phyloP scores from a whole-genome alignment of 2,888 invertebrate species.

The Deilephila porcellus region DNA sequence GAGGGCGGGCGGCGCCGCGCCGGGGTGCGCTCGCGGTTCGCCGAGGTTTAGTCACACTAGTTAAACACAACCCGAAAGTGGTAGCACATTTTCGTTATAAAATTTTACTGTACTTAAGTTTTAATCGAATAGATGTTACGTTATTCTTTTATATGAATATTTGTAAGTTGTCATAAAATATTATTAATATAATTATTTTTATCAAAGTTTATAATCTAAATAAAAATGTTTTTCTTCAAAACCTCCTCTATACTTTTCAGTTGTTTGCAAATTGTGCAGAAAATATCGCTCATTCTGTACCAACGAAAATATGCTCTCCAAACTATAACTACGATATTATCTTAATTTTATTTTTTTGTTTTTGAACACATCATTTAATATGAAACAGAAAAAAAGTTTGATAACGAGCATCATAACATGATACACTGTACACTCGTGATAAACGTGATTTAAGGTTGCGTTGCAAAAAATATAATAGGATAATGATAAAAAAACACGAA shows the following conservation, averaged over 20 bases:
- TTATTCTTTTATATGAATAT: constrained; percentile 85
- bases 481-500: constrained; percentile 4
- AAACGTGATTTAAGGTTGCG: not conserved
- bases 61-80: constrained; percentile 81
- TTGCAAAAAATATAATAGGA: not conserved
- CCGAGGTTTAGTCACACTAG: constrained; percentile 78
- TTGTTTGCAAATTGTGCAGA: not conserved
- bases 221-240: constrained; percentile 85
- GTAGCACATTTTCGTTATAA: constrained; percentile 81
- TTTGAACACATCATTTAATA: not conserved
- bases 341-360: not conserved
- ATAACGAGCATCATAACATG: not conserved
- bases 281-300: not conserved
- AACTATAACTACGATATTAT: not conserved
- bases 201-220: constrained; percentile 86
- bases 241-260: constrained; percentile 61
- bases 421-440: constrained; percentile 4
- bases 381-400: too few species aligned
- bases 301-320: not conserved
- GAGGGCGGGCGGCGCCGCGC: constrained; percentile 36
- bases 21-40: constrained; percentile 46
- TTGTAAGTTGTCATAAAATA: constrained; percentile 85
- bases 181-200: constrained; percentile 86
- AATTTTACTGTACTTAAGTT: constrained; percentile 79
- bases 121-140: constrained; percentile 84